These are phyloP conservation scores for Synergus umbraculus DNA, from an alignment of 2,888 invertebrate species.

Conservation along the genomic window DNA sequence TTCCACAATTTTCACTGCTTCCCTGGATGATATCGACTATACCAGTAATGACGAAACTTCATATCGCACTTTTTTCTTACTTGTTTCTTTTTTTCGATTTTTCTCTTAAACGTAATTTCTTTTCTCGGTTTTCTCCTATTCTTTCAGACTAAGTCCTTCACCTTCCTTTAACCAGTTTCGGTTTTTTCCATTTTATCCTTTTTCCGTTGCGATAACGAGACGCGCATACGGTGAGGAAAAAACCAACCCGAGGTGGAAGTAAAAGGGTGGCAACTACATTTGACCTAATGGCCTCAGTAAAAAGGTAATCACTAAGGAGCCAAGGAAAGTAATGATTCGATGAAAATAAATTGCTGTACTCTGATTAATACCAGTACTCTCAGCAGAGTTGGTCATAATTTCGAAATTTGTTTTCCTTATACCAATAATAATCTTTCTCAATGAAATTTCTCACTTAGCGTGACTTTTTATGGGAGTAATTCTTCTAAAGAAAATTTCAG, in stretches of 20 bases:
- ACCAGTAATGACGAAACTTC: slow-evolving; percentile 22
- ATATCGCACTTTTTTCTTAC: background rate
- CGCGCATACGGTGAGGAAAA: slow-evolving; percentile 3
- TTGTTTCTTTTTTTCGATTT: background rate
- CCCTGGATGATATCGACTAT: background rate
- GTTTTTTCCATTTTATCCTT: slow-evolving; percentile 12
- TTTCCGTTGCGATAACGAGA: slow-evolving; percentile 26
- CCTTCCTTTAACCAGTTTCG: slow-evolving; percentile 9
- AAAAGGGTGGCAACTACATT: slow-evolving; percentile 32
- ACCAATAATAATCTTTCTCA: background rate
- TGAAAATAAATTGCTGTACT: slow-evolving; percentile 24
- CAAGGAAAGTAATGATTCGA: slow-evolving; percentile 26
- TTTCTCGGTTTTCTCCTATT: slow-evolving; percentile 31
- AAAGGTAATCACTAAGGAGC: slow-evolving; percentile 37
- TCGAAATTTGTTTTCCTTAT: background rate
- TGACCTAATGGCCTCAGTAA: slow-evolving; percentile 35
- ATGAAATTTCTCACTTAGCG: too few species aligned
- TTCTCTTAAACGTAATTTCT: slow-evolving; percentile 25
- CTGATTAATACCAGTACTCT: slow-evolving; percentile 14
- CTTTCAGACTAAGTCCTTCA: slow-evolving; percentile 16
- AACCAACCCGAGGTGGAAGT: background rate
- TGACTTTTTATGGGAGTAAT: background rate
- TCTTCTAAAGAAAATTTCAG: background rate
- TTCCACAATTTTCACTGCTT: background rate
- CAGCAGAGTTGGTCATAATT: background rate